Percentiles rank a stretch among this genome's conserved stretches.
Conservation (phyloP, 2,888 invertebrate species). For the Elmis aenea region DNA sequence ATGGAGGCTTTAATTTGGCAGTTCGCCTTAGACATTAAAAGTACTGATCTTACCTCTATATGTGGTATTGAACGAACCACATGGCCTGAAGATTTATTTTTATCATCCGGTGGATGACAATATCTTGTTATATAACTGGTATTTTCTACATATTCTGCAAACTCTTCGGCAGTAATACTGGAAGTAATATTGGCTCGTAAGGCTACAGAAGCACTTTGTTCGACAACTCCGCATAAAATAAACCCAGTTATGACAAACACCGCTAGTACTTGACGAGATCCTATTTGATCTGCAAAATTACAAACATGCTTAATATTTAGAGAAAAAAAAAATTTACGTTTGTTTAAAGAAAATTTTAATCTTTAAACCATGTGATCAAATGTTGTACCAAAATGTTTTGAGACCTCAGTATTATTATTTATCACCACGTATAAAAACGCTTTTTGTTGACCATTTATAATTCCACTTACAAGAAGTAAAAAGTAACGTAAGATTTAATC, state of each 20-base stretch:
- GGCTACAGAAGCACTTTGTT: conserved; percentile 54
- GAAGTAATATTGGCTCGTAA: conserved; percentile 49
- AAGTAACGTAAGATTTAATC: too few relatives aligned
- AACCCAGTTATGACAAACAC: conserved; percentile 52
- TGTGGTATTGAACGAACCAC: conserved; percentile 45
- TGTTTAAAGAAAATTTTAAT: not conserved
- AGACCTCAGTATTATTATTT: too few relatives aligned
- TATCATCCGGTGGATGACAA: conserved; percentile 39
- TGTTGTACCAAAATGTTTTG: too few relatives aligned
- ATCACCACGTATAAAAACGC: too few relatives aligned
- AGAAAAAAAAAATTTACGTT: conserved; percentile 1
- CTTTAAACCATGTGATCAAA: too few relatives aligned
- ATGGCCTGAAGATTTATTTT: conserved; percentile 34
- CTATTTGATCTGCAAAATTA: conserved; percentile 39
- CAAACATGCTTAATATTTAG: conserved; percentile 1
- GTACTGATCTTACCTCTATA: conserved; percentile 39
- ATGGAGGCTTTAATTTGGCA: too few relatives aligned
- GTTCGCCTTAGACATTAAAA: too few relatives aligned
- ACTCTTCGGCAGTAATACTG: conserved; percentile 45
- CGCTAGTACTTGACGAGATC: conserved; percentile 50
- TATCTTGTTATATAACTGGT: conserved; percentile 48
- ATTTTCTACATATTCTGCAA: conserved; percentile 49
- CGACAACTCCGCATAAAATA: conserved; percentile 53
- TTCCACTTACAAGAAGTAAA: too few relatives aligned
- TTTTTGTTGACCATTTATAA: too few relatives aligned